Evolutionary conservation across 2,888 invertebrate species (phyloP).

Genomic region (Crioceris asparagi): DNA sequence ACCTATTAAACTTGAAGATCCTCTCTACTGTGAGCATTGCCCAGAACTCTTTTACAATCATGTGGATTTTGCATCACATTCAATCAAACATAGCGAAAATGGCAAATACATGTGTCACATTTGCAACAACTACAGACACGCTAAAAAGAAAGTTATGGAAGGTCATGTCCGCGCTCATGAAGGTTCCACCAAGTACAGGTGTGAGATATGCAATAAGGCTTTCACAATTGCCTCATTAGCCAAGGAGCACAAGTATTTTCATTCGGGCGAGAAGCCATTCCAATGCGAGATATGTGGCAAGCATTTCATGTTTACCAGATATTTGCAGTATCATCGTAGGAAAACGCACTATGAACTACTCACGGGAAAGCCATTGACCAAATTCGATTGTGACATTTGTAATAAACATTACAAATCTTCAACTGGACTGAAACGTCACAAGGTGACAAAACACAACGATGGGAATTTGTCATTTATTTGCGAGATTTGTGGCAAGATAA

Average conservation of each 20-base stretch:
- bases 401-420: slow-evolving; percentile 33
- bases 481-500: slow-evolving; percentile 45
- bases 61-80: slow-evolving; percentile 29
- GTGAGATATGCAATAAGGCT: slow-evolving; percentile 24
- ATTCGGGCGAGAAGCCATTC: slow-evolving; percentile 40
- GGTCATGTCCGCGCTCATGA: slow-evolving; percentile 24
- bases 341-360: slow-evolving; percentile 40
- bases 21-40: slow-evolving; percentile 43
- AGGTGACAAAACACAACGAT: slow-evolving; percentile 24
- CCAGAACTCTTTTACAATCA: slow-evolving; percentile 40
- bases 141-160: slow-evolving; percentile 23
- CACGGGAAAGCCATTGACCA: slow-evolving; percentile 28
- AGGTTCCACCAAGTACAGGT: slow-evolving; percentile 22
- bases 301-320: slow-evolving; percentile 42
- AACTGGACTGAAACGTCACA: slow-evolving; percentile 29
- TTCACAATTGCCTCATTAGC: slow-evolving; percentile 40
- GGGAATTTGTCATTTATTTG: slow-evolving; percentile 43
- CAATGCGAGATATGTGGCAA: slow-evolving; percentile 34
- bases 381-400: slow-evolving; percentile 33
- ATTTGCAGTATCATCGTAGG: slow-evolving; percentile 41
- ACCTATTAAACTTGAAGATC: slow-evolving; percentile 24
- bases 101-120: slow-evolving; percentile 28
- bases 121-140: slow-evolving; percentile 24
- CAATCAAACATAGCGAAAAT: slow-evolving; percentile 28
- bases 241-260: slow-evolving; percentile 37